Base-by-base conservation (phyloP, 2,888 invertebrate species). In the Mycalesis mineus region DNA sequence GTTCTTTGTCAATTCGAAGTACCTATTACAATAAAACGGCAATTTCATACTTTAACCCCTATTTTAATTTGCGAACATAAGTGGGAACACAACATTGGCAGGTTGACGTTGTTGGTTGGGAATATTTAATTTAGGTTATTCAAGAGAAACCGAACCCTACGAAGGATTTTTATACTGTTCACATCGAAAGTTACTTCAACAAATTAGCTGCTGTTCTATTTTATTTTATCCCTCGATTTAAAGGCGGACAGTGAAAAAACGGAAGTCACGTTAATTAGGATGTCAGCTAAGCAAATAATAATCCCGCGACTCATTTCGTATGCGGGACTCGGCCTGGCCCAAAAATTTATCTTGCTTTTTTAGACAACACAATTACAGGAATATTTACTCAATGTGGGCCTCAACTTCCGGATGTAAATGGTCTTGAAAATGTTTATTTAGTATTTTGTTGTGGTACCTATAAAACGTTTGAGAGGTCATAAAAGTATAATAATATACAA, bases 271-370 rank as follows among this genome's bases (percentile, higher is more conserved):
- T 80, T 86, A 86, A 86, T 87, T 85, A 86, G 83, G 82, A 83
- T 80, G 85, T 85, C 84, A 78, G 78, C 78, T 79, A 74, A 75
- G 83, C 82, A 84, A 86, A 86, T 84, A 87, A 84, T 85, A 84
- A 84, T 82, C 80, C 81, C 78, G 79, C 72, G 75, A 70, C 79
- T 83, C 80, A 85, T 85, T 86, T 81, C 69, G 81, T 83, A 87
- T 86, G 84, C 83, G 79, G 75, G 67, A 71, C 75, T 71, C 71
- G 71, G 71, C 72, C 72, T 71, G 73, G 69, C 77, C 78, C 77
- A 80, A 74, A 82, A 84, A 82, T 74, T 77, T 82, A 80, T 83
- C 77, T 79, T 68, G 67, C 77, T 74, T 81, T 84, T 86, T 84
- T 76, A 78, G 77, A 78, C 78, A 80, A 79, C 77, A 77, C 83